Base-by-base conservation (phyloP, 2,113 vertebrate species). In the Tachycineta bicolor region DNA sequence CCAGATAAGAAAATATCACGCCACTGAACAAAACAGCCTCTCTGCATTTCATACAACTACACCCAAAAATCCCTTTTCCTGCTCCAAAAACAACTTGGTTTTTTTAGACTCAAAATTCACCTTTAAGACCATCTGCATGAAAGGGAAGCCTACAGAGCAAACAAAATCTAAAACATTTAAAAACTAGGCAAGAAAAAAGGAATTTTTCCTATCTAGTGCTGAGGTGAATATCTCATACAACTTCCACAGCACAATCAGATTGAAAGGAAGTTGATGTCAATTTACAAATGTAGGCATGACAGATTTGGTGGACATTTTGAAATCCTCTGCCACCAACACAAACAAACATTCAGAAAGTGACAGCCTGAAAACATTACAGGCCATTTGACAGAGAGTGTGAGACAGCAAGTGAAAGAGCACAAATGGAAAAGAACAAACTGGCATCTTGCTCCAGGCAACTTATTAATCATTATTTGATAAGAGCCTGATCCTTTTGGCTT, bases 381-480 rank as follows among this genome's bases (percentile, higher is more conserved):
- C 71, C 20, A 68, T 53, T 84, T 34, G 53, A 69, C 21, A 46
- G 0, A 46, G 0, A 68, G 20, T 29, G 29, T 29, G 77, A 96
- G 81, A 60, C 64, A 75, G 53, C n/a, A 65, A 43, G 46, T 39
- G 58, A 49, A 69, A 55, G 56, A 89, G 52, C 39, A 22, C 21
- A 68, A 79, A 6, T 25, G 53, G 28, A 28, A 89, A 56, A 87
- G 44, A 87, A 67, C 29, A 76, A 94, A 85, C 9, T 47, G 41
- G 29, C n/a, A 62, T 34, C 46, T 69, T 39, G n/a, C 74, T 87
- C 67, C 79, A 90, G 59, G 77, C 53, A 85, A 37, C 18, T 84
- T 53, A 83, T 79, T 56, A 85, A 91, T 64, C 63, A 34, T 79
- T 68, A 85, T 58, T 82, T 85, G 55, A 64, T 82, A 95, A 79